Conservation (phyloP, 2,797 vertebrate genomes). For the Masticophis lateralis region DNA sequence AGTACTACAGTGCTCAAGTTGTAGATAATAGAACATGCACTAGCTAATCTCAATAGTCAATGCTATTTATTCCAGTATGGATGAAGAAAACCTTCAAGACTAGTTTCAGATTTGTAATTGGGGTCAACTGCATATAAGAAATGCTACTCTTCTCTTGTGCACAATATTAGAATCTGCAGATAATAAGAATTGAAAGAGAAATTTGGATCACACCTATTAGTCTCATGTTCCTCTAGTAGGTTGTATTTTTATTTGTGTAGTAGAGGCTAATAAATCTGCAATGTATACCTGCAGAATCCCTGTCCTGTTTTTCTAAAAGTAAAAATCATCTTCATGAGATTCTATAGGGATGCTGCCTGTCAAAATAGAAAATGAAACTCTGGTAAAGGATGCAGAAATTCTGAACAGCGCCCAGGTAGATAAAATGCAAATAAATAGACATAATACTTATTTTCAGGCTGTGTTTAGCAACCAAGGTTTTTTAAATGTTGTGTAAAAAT, state of each 20-base stretch:
- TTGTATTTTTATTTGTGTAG: not conserved
- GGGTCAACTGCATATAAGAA: not conserved
- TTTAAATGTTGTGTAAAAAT: not conserved
- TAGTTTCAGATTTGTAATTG: not conserved
- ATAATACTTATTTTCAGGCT: not conserved
- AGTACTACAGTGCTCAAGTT: not conserved
- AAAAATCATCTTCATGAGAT: not conserved
- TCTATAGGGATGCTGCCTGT: not conserved
- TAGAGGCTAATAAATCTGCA: not conserved
- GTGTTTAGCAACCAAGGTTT: not conserved
- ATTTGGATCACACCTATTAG: not conserved
- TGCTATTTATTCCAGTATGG: not conserved
- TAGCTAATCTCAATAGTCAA: not conserved
- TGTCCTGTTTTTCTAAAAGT: not conserved
- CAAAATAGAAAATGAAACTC: not conserved
- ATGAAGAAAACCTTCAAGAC: not conserved
- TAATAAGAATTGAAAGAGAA: not conserved
- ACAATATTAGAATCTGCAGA: not conserved
- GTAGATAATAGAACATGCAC: not conserved
- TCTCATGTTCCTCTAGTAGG: not conserved
- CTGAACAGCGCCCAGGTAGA: not conserved
- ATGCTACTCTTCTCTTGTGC: not conserved
- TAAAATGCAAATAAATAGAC: not conserved
- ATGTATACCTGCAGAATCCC: not conserved
- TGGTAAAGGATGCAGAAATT: not conserved